Evolutionary conservation across 2,797 vertebrate genomes (phyloP), one percentile per base, ranked within the genome.

Genomic region (Aulostomus chinensis): DNA sequence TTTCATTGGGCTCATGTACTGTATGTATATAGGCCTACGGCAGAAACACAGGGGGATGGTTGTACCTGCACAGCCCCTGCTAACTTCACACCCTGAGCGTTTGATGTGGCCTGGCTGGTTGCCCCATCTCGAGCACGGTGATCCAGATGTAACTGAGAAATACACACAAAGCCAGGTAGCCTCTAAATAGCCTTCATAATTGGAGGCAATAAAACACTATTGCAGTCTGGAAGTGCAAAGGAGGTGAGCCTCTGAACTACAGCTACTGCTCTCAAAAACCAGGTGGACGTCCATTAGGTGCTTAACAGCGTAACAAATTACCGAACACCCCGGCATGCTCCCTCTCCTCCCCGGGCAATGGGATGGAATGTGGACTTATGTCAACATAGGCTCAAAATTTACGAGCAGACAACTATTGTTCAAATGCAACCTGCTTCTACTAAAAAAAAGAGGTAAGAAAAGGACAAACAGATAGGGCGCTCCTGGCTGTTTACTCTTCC

Each of bases 251-350:
- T 65, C 72, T 56, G 62, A 81, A 74, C 76, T 79, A 52, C 59
- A 60, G 73, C 75, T 74, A 76, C 81, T 71, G 72, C 78, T 77
- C 76, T 84, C 70, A 84, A 78, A 85, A 87, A 89, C 86, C 88
- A 92, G 85, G 74, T 89, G 85, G 86, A 83, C 66, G 63, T 84
- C 86, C 80, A 87, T 92, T 90, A 89, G 65, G 76, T 78, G 68
- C 80, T 86, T 88, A 90, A 90, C 84, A 60, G 77, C 42, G 73
- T 87, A 90, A 91, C 89, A 93, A 93, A 92, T 91, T 86, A 88
- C 78, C 68, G 21, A 68, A 91, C 80, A 83, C 78, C 84, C 83
- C 38, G 73, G 63, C 38, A 68, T 74, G 78, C 58, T 76, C 57
- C 58, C 77, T 76, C 66, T 60, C 46, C 66, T 68, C 75, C 79